A percentile compares a stretch with the other conserved stretches of the same genome.
These are phyloP conservation scores for Chrysemys picta DNA, from an alignment of 2,113 vertebrate genomes.

Conservation along the genomic window DNA sequence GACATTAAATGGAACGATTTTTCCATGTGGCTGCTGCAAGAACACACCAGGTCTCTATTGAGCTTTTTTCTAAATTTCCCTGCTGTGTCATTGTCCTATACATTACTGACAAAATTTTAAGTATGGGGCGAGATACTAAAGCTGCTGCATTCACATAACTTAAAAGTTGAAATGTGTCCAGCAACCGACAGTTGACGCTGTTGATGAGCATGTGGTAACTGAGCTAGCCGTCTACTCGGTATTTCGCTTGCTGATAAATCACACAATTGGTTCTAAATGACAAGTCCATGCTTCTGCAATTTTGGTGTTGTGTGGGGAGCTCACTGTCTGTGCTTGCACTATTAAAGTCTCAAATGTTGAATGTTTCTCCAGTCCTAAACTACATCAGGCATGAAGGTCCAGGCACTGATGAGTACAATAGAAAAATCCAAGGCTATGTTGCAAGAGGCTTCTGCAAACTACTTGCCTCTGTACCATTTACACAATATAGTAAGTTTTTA, in stretches of 20 bases:
- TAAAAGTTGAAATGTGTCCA: background rate
- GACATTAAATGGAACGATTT: too few relatives aligned
- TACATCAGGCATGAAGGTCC: background rate
- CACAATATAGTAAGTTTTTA: accelerated
- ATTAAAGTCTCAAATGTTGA: background rate
- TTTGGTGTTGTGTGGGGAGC: background rate
- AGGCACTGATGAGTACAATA: background rate
- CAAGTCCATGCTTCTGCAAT: background rate
- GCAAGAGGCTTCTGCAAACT: background rate
- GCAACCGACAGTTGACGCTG: background rate
- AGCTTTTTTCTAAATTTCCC: background rate
- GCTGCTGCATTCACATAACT: background rate
- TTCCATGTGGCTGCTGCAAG: background rate
- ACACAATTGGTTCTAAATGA: background rate
- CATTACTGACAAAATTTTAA: background rate
- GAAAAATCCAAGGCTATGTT: accelerated
- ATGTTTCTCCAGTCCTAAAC: background rate
- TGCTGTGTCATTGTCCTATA: background rate
- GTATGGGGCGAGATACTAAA: too few relatives aligned
- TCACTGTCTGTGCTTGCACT: background rate
- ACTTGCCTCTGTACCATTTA: background rate
- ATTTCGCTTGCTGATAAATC: background rate
- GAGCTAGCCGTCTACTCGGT: background rate
- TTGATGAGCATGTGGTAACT: background rate
- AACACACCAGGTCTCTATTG: accelerated